phyloP scores from a whole-genome alignment of 2,888 invertebrate genomes.

The Eupithecia vulgata region DNA sequence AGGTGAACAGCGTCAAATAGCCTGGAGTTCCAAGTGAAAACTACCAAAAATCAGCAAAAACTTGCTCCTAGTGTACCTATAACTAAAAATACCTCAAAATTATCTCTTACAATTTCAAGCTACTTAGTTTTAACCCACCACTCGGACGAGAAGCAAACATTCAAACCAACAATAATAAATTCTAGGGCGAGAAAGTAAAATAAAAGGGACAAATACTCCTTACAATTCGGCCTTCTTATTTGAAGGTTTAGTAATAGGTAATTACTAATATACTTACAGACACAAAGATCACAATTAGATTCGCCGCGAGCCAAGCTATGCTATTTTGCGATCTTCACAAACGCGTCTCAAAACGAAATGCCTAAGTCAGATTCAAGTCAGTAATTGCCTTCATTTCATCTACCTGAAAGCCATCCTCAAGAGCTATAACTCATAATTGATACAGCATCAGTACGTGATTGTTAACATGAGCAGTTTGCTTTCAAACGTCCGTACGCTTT shows the following conservation, averaged over 20 bases:
- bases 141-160: not conserved
- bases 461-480: constrained; percentile 59
- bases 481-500: constrained; percentile 56
- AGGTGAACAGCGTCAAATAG: too few relatives aligned
- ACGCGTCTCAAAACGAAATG: constrained; percentile 12
- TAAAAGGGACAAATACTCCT: not conserved
- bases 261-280: constrained; percentile 6
- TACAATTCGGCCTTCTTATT: constrained; percentile 9
- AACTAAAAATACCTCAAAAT: too few relatives aligned
- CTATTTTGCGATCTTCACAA: constrained; percentile 11
- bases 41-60: too few relatives aligned
- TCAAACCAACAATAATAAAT: not conserved
- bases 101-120: too few relatives aligned
- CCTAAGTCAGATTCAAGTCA: constrained; percentile 18
- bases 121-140: not conserved
- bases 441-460: constrained; percentile 51
- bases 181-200: not conserved
- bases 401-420: constrained; percentile 20
- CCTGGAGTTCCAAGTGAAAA: too few relatives aligned
- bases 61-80: too few relatives aligned
- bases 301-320: not conserved
- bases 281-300: not conserved
- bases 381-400: constrained; percentile 34
- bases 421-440: constrained; percentile 36
- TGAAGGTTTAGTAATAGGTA: constrained; percentile 9